Percentiles rank a stretch among this genome's conserved stretches.
Evolutionary conservation across 2,797 vertebrate genomes (phyloP).

Genomic region (Sebastes trivittatus): DNA sequence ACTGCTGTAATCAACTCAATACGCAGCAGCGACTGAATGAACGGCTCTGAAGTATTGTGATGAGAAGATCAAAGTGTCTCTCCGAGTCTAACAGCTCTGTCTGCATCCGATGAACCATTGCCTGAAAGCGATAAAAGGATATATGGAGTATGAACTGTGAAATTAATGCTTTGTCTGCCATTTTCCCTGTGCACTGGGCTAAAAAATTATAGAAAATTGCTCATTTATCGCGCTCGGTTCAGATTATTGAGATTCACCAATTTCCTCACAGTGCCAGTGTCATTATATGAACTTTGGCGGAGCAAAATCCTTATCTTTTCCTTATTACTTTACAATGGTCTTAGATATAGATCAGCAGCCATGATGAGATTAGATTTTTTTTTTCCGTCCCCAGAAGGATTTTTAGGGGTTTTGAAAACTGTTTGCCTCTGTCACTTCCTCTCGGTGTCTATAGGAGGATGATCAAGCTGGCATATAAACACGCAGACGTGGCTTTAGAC

Average conservation of each 20-base stretch:
- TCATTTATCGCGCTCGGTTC: slow-evolving; percentile 54
- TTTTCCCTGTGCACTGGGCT: slow-evolving; percentile 50
- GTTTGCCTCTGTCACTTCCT: slow-evolving; percentile 4
- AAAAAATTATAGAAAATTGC: slow-evolving; percentile 57
- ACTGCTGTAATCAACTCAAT: slow-evolving; percentile 16
- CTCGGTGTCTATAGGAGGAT: slow-evolving; percentile 7
- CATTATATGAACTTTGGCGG: slow-evolving; percentile 43
- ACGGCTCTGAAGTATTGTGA: slow-evolving; percentile 33
- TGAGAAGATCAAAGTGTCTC: slow-evolving; percentile 49
- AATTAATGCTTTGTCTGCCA: slow-evolving; percentile 67
- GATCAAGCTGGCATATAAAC: slow-evolving; percentile 21
- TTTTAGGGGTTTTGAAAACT: slow-evolving; percentile 13
- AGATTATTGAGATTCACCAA: slow-evolving; percentile 50
- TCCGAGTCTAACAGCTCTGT: slow-evolving; percentile 36
- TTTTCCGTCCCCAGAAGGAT: background rate
- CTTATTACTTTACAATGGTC: slow-evolving; percentile 26
- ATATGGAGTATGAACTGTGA: slow-evolving; percentile 68
- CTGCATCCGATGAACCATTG: slow-evolving; percentile 36
- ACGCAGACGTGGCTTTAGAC: slow-evolving; percentile 1
- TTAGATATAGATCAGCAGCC: slow-evolving; percentile 52
- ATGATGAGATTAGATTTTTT: slow-evolving; percentile 39
- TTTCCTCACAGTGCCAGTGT: slow-evolving; percentile 39
- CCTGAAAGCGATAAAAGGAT: slow-evolving; percentile 51
- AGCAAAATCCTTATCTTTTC: slow-evolving; percentile 59
- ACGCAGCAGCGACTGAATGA: slow-evolving; percentile 1